Percentiles rank a stretch among this genome's conserved stretches.
Conservation (phyloP, 2,888 invertebrate species). For the Caenorhabditis uteleia region DNA sequence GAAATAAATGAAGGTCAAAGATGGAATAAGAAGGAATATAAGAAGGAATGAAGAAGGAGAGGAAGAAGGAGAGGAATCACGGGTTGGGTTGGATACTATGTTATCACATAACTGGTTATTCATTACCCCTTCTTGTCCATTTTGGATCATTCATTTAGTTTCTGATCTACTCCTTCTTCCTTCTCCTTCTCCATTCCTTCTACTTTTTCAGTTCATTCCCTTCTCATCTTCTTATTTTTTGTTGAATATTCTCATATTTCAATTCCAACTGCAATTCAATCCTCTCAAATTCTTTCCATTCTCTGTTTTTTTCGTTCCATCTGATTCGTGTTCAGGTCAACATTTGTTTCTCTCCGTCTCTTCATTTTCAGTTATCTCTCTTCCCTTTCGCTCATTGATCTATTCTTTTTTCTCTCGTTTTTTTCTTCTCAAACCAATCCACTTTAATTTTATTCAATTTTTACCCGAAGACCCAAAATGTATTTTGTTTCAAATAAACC, state of each 20-base stretch:
- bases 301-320: not conserved
- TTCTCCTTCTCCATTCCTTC: not conserved
- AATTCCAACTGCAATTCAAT: not conserved
- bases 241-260: not conserved
- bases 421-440: too few species aligned
- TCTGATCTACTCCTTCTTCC: not conserved
- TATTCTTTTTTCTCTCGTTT: constrained; percentile 1
- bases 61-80: too few species aligned
- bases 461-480: too few species aligned
- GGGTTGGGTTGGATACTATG: too few species aligned
- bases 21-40: too few species aligned
- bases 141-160: too few species aligned
- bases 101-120: too few species aligned
- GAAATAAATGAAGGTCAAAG: too few species aligned
- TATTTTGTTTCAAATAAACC: too few species aligned
- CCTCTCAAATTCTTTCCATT: not conserved
- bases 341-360: not conserved
- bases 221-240: not conserved
- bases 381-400: not conserved
- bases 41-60: too few species aligned
- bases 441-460: too few species aligned
- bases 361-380: not conserved
- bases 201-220: constrained; percentile 3
- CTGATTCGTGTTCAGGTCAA: not conserved
- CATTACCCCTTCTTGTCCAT: too few species aligned